A percentile compares a stretch with the other conserved stretches of the same genome.
phyloP scores from a whole-genome alignment of 2,888 invertebrate genomes.

The Omphaloscelis lunosa region DNA sequence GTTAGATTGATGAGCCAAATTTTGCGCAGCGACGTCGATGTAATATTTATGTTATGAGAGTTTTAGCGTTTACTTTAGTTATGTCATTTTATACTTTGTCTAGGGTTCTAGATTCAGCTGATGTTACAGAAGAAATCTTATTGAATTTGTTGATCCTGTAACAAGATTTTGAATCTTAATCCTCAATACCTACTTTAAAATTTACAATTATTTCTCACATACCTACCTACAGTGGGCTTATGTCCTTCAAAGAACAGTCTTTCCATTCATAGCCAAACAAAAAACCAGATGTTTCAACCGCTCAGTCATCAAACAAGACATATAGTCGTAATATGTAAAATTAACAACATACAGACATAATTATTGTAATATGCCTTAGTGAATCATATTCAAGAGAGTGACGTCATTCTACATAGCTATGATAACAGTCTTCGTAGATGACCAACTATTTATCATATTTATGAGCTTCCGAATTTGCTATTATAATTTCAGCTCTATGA shows the following conservation, averaged over 20 bases:
- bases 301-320: constrained; percentile 35
- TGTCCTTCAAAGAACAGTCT: background rate
- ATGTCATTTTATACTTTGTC: background rate
- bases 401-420: constrained; percentile 46
- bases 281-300: constrained; percentile 23
- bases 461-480: constrained; percentile 46
- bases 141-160: background rate
- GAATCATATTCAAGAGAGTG: constrained; percentile 40
- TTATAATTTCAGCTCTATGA: constrained; percentile 51
- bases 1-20: constrained; percentile 49
- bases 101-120: background rate
- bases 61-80: constrained; percentile 7
- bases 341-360: constrained; percentile 18
- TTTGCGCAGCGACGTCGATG: background rate
- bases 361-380: constrained; percentile 30
- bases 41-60: constrained; percentile 20
- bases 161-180: background rate
- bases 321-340: constrained; percentile 31
- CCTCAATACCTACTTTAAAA: background rate
- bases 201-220: too few species aligned
- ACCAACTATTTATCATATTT: constrained; percentile 45
- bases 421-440: constrained; percentile 43
- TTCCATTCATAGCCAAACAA: constrained; percentile 14
- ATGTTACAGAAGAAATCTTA: background rate
- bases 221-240: background rate